These are phyloP conservation scores for Enteromius argenteus DNA, from an alignment of 2,797 vertebrate species.

Conservation along the genomic window DNA sequence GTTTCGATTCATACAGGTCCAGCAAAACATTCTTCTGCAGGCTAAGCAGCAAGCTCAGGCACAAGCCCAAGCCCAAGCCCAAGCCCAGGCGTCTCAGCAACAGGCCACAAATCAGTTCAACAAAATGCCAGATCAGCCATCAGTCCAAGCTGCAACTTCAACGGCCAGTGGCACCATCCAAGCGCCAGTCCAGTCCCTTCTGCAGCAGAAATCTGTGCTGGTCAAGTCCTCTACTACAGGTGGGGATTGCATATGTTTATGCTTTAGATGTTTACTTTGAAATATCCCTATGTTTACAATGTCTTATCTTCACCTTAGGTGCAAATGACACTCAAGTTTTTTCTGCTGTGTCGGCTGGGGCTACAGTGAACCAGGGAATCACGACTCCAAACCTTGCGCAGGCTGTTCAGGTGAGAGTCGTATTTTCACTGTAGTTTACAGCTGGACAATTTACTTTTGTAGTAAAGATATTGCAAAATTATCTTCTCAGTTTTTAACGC, in stretches of 20 bases:
- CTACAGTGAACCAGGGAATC: constrained; percentile 76
- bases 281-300: background rate
- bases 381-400: constrained; percentile 76
- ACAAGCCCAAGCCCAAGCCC: constrained; percentile 54
- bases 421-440: background rate
- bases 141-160: constrained; percentile 71
- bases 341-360: constrained; percentile 75
- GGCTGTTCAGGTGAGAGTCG: constrained; percentile 75
- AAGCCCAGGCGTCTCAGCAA: constrained; percentile 60
- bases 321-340: constrained; percentile 80
- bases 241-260: constrained; percentile 47
- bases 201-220: constrained; percentile 82
- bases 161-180: constrained; percentile 65
- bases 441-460: background rate
- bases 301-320: constrained; percentile 64
- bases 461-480: background rate
- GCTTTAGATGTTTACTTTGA: background rate
- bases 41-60: constrained; percentile 78
- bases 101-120: constrained; percentile 80
- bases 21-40: constrained; percentile 87
- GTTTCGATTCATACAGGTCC: constrained; percentile 75
- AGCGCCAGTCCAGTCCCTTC: constrained; percentile 73
- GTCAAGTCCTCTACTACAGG: constrained; percentile 80
- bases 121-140: constrained; percentile 79
- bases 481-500: background rate